These are phyloP conservation scores for Prosopocoilus inquinatus DNA, from an alignment of 2,888 invertebrate species.

Conservation along the genomic window DNA sequence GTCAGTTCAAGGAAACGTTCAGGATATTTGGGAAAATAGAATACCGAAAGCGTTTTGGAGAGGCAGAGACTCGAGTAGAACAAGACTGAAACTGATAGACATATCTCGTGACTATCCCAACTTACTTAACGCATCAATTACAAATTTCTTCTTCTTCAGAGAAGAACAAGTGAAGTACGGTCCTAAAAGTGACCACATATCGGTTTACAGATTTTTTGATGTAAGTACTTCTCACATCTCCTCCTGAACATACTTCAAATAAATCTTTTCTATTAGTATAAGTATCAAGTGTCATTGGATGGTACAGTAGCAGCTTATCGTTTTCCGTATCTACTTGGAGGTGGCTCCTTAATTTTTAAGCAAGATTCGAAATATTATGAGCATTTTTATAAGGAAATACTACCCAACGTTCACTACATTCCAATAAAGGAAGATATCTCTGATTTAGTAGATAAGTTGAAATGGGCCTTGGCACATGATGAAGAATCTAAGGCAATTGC, in stretches of 20 bases:
- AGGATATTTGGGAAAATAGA: constrained; percentile 71
- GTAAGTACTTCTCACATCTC: constrained; percentile 57
- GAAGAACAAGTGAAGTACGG: constrained; percentile 83
- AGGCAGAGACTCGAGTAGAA: constrained; percentile 86
- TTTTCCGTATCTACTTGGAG: constrained; percentile 86
- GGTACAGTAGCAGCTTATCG: constrained; percentile 97
- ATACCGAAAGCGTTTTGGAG: constrained; percentile 82
- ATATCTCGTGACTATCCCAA: constrained; percentile 73
- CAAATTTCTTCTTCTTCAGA: constrained; percentile 94
- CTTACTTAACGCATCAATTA: constrained; percentile 86
- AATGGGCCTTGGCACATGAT: constrained; percentile 76
- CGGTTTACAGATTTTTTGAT: constrained; percentile 92
- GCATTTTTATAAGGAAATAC: constrained; percentile 81
- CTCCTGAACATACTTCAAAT: constrained; percentile 8
- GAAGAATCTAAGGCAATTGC: constrained; percentile 65
- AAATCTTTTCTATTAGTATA: constrained; percentile 66
- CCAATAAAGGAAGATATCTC: constrained; percentile 78
- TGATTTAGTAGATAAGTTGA: constrained; percentile 74
- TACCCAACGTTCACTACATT: constrained; percentile 78
- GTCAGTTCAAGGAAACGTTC: constrained; percentile 81
- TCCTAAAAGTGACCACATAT: constrained; percentile 77
- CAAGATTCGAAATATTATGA: constrained; percentile 94
- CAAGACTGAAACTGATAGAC: constrained; percentile 78
- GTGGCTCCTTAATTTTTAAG: constrained; percentile 85
- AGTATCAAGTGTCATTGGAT: constrained; percentile 92